Conservation (phyloP, 2,888 invertebrate species). For the Lepidonotus clava region DNA sequence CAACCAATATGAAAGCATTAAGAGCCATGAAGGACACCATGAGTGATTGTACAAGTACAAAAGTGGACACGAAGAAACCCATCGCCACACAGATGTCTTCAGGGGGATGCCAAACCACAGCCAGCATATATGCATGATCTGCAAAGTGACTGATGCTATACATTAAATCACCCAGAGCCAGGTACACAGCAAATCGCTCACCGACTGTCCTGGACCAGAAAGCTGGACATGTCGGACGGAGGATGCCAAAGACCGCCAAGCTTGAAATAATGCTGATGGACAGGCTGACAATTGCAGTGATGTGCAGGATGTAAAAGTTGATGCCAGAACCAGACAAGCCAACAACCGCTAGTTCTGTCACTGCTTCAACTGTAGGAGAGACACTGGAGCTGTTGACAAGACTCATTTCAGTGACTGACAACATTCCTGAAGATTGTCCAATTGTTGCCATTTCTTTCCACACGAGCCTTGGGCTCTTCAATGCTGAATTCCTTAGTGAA, state of each 20-base stretch:
- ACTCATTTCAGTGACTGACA: too few species aligned
- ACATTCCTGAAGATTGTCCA: too few species aligned
- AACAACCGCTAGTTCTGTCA: too few species aligned
- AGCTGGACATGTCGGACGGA: not conserved
- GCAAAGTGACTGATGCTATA: conserved; percentile 23
- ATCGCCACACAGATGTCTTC: not conserved
- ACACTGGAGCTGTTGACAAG: too few species aligned
- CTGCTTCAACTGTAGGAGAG: too few species aligned
- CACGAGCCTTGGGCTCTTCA: too few species aligned
- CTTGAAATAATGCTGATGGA: conserved; percentile 15
- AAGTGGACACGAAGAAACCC: conserved; percentile 12
- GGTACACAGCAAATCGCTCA: conserved; percentile 55
- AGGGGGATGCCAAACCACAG: not conserved
- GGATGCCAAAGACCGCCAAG: not conserved
- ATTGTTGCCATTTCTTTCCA: too few species aligned
- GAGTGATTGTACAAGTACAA: conserved; percentile 18
- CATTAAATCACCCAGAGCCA: conserved; percentile 42
- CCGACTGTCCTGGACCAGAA: conserved; percentile 40
- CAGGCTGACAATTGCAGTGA: conserved; percentile 25
- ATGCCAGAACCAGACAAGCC: too few species aligned
- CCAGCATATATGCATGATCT: conserved; percentile 17
- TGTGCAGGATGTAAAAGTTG: conserved; percentile 43
- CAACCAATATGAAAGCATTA: conserved; percentile 34
- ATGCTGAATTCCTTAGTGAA: too few species aligned
- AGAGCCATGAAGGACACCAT: conserved; percentile 45